Evolutionary conservation across 2,113 vertebrate species (phyloP).

Genomic region (Trachemys scripta): DNA sequence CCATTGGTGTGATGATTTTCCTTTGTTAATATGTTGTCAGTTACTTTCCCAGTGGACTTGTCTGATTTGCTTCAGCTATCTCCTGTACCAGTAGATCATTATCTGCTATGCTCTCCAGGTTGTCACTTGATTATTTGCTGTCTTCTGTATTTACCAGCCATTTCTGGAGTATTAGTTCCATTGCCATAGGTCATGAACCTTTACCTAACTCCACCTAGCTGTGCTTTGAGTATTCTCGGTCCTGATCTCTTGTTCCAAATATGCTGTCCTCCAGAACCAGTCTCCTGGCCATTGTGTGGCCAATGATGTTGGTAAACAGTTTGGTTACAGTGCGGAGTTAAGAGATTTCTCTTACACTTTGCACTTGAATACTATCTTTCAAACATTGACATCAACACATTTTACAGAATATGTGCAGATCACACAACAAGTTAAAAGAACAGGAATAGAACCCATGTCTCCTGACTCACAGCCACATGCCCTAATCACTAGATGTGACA

Average conservation of each 20-base stretch:
- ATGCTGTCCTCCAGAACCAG: background rate
- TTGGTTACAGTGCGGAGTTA: background rate
- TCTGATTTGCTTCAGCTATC: background rate
- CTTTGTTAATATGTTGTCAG: background rate
- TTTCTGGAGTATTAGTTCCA: background rate
- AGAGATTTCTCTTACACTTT: background rate
- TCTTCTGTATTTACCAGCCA: rapidly evolving
- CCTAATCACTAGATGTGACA: background rate
- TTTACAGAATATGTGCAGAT: background rate
- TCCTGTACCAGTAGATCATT: background rate
- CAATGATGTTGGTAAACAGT: background rate
- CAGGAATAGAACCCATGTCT: background rate
- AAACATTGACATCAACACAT: background rate
- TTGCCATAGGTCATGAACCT: background rate
- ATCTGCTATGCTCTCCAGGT: background rate
- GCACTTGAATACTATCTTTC: background rate
- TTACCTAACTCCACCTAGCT: background rate
- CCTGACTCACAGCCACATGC: background rate
- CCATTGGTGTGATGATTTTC: background rate
- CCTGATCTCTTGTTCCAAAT: background rate
- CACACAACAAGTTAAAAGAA: background rate
- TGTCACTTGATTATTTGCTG: background rate
- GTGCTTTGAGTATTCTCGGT: background rate
- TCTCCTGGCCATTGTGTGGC: background rate
- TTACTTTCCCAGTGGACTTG: background rate